phyloP scores from a whole-genome alignment of 2,113 vertebrate genomes.

The Sigmodon hispidus region DNA sequence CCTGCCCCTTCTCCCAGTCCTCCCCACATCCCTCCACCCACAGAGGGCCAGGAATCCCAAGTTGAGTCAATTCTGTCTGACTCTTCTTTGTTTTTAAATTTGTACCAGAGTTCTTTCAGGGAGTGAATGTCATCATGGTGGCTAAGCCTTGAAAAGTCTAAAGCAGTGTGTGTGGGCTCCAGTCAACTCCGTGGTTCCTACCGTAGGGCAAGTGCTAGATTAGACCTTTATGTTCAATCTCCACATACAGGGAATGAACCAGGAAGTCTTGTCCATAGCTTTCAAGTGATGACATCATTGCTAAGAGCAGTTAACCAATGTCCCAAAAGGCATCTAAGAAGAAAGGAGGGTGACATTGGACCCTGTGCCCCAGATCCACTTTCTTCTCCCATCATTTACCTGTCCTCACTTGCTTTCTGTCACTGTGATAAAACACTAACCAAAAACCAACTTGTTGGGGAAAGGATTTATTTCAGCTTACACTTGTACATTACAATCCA shows the following conservation, averaged over 20 bases:
- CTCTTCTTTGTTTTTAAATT: too few species aligned
- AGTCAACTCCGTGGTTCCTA: neutral
- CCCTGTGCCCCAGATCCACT: neutral
- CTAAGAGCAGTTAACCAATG: neutral
- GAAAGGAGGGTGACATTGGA: neutral
- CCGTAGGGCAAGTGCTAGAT: neutral
- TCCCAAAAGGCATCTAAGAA: neutral
- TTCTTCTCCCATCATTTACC: neutral
- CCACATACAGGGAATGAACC: neutral
- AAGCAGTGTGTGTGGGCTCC: neutral
- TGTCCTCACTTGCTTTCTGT: neutral
- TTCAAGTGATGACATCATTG: neutral
- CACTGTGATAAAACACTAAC: too few species aligned
- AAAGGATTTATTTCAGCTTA: neutral
- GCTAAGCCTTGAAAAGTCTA: slow-evolving; percentile 9
- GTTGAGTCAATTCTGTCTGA: too few species aligned
- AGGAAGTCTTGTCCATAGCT: neutral
- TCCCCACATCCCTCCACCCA: too few species aligned
- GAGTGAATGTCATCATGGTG: neutral
- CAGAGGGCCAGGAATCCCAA: too few species aligned
- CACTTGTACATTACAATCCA: neutral
- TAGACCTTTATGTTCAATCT: neutral
- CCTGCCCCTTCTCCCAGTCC: too few species aligned
- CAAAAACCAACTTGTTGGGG: neutral
- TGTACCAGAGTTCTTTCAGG: neutral